Evolutionary conservation across 2,888 invertebrate genomes (phyloP).

Genomic region (Lacanobia oleracea): DNA sequence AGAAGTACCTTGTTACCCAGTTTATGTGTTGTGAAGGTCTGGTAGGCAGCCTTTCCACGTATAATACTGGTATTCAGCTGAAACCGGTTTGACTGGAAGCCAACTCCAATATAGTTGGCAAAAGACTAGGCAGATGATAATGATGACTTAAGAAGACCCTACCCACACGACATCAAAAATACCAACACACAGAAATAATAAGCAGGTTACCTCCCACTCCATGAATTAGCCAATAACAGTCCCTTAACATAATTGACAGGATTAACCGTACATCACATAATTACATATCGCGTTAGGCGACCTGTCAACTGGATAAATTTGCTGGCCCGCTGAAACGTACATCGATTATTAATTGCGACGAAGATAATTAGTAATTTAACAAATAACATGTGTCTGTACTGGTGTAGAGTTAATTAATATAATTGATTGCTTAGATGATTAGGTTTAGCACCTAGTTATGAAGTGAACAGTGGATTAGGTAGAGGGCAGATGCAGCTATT

Average conservation of each 20-base stretch:
- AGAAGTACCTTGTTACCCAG: too few relatives aligned
- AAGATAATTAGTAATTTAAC: slow-evolving; percentile 63
- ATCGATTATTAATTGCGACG: slow-evolving; percentile 62
- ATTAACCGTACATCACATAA: slow-evolving; percentile 51
- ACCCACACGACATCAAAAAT: not conserved
- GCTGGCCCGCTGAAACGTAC: slow-evolving; percentile 50
- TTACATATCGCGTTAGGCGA: slow-evolving; percentile 59
- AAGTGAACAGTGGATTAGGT: not conserved
- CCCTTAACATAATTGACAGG: slow-evolving; percentile 50
- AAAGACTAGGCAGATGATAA: too few relatives aligned
- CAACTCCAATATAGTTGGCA: too few relatives aligned
- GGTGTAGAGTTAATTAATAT: slow-evolving; percentile 45
- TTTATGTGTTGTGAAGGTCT: too few relatives aligned
- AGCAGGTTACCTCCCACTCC: not conserved
- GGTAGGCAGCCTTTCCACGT: too few relatives aligned
- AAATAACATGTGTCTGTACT: slow-evolving; percentile 47
- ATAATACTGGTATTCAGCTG: too few relatives aligned
- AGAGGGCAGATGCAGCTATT: not conserved
- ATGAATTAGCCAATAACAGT: slow-evolving; percentile 18
- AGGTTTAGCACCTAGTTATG: slow-evolving; percentile 9
- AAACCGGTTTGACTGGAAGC: too few relatives aligned
- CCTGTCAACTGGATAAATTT: slow-evolving; percentile 61
- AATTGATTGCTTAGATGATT: slow-evolving; percentile 46
- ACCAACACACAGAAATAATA: not conserved
- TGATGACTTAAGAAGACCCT: not conserved